Conservation (phyloP, 2,888 invertebrate genomes). For the Parnassius smintheus region DNA sequence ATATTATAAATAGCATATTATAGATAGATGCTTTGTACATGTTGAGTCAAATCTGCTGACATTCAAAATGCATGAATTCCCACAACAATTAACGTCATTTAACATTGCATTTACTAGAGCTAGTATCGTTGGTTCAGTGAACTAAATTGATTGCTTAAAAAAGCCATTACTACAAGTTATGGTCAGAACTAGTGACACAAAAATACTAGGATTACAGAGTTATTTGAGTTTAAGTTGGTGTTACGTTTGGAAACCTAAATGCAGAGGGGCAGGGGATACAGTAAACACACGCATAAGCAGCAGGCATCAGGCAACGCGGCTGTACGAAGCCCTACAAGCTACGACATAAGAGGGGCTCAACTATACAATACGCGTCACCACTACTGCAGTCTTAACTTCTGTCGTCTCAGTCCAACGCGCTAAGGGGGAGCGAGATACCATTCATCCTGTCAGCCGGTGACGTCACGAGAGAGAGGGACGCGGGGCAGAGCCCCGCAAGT, state of each 20-base stretch:
- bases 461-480: slow-evolving; percentile 58
- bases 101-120: background rate
- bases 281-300: slow-evolving; percentile 1
- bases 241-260: background rate
- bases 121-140: background rate
- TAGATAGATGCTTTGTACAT: too few species aligned
- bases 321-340: slow-evolving; percentile 40
- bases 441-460: slow-evolving; percentile 48
- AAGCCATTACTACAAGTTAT: background rate
- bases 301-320: slow-evolving; percentile 1
- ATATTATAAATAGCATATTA: too few species aligned
- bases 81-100: background rate
- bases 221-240: background rate
- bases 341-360: slow-evolving; percentile 39
- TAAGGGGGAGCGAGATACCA: slow-evolving; percentile 29
- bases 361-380: slow-evolving; percentile 39
- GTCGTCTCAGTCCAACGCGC: slow-evolving; percentile 27
- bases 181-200: background rate
- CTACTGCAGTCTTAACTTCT: slow-evolving; percentile 38
- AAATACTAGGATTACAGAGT: background rate
- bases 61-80: background rate
- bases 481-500: slow-evolving; percentile 37
- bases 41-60: background rate
- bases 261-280: background rate
- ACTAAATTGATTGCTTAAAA: background rate